Evolutionary conservation across 92 coral and sea anemone genomes (phyloP), one percentile per base, ranked within the genome.

Genomic region (Chrysogorgia sp.): DNA sequence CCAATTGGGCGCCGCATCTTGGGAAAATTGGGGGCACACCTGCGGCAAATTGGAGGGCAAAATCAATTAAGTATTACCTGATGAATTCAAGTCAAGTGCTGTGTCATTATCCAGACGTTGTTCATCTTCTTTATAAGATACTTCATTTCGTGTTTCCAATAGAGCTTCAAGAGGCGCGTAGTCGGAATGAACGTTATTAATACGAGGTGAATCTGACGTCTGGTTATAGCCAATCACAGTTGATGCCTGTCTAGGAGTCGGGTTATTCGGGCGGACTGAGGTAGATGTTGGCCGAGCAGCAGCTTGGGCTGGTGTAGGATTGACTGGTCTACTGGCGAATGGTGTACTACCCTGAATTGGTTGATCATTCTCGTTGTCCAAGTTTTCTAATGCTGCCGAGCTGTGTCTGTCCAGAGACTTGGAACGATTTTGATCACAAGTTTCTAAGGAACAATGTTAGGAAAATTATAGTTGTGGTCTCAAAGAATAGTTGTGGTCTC

Each of bases 291-390:
- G 79, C 59, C 63, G 85, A 37, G 91, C 98, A 37, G 91, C 88
- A 17, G 98, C 98, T 74, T 93, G 98, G 10, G 86, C 97, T 56
- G 98, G 98, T 81, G 98, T 93, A 79, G 98, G 98, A 88, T 93
- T 93, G 41, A 93, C 88, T 49, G 99, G 99, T 60, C 99, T 87
- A 56, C 90, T 81, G 78, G 82, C 82, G 67, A 85, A 85, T 3
- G 99, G 99, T 26, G 99, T 86, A 31, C 87, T 61, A 57, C 90
- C 87, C 12, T 72, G 63, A 24, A 79, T 68, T 20, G 76, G 76
- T 45, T 55, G 60, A n/a, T 69, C 76, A 69, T 60, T 35, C 10
- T 69, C 76, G 21, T 24, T 25, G 13, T 65, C 72, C 28, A 69
- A 26, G 60, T 69, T 49, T 25, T 69, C 76, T 41, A 69, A 69